A percentile compares a stretch with the other conserved stretches of the same genome.
phyloP scores from a whole-genome alignment of 2,113 vertebrate species.

The Fulica atra region DNA sequence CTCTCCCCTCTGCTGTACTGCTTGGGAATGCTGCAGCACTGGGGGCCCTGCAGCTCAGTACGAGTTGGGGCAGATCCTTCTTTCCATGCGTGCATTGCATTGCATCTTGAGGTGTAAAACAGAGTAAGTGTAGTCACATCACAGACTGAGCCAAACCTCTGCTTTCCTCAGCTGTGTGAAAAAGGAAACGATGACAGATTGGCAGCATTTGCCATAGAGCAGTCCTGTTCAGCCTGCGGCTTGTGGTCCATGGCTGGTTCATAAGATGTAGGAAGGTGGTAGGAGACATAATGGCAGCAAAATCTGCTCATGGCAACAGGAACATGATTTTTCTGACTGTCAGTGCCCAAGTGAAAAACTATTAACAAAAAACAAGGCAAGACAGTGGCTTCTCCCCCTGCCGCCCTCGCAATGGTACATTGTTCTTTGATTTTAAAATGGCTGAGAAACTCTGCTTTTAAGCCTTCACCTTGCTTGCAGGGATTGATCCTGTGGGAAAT shows the following conservation, averaged over 20 bases:
- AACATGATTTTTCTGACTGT: background rate
- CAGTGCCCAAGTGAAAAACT: background rate
- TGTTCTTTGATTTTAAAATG: background rate
- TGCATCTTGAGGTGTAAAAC: background rate
- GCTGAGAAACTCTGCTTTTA: background rate
- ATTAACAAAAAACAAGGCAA: background rate
- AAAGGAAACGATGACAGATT: background rate
- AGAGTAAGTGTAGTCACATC: accelerated
- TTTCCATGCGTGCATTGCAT: accelerated
- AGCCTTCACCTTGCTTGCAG: background rate
- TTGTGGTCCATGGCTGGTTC: background rate
- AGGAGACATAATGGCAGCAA: background rate
- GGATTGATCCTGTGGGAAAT: background rate
- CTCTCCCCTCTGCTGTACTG: background rate
- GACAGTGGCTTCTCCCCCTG: background rate
- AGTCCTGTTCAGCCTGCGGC: background rate
- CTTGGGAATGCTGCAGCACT: background rate
- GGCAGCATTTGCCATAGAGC: background rate
- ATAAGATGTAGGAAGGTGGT: background rate
- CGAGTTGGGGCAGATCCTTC: background rate
- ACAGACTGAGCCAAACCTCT: background rate
- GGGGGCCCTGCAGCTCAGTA: background rate
- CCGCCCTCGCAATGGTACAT: background rate
- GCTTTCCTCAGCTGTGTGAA: background rate
- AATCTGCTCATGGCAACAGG: background rate